Base-by-base conservation (phyloP, 2,888 invertebrate genomes). In the Andrena fulva region DNA sequence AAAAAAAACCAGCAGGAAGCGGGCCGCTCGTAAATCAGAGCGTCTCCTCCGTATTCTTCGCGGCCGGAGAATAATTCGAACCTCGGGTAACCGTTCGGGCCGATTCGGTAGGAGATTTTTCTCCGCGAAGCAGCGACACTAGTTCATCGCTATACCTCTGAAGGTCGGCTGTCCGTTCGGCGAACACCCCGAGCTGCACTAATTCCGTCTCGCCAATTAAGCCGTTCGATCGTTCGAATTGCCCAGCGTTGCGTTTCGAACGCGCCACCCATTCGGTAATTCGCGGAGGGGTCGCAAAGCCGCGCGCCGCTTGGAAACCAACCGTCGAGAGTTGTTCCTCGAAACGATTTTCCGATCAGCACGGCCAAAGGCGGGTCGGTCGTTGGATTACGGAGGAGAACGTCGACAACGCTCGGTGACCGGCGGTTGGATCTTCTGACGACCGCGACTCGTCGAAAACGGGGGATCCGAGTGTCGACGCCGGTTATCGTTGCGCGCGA, bases 1-100 rank as follows among this genome's bases (percentile, higher is more conserved):
- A 20, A 20, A 20, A 20, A n/a, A n/a, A n/a, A n/a, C n/a, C 16
- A 50, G 16, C 29, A 16, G 4, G 79, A 69, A 77, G 67, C 54
- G 59, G 59, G 24, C 27, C 29, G 63, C 68, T 71, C 71, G 74
- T 84, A 81, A 84, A 84, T 81, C 81, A 74, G 67, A 50, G 72
- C 27, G 60, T 48, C 59, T 52, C 74, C 29, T 74, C 63, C 8
- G 50, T 74, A 35, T 59, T 70, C 62, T 33, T 62, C 29, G 70
- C 67, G 62, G 33, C 12, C 54, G 63, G 52, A 74, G 62, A 68
- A 79, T 69, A 74, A 69, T 31, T 52, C 27, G 42, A 74, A 70
- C 70, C 66, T 33, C 33, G 29, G 48, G 56, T 50, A 54, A 66
- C 29, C 54, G 24, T 59, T 50, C n/a, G 68, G 68, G 12, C n/a